Percentiles rank a stretch among this genome's conserved stretches.
Evolutionary conservation across 2,888 invertebrate genomes (phyloP).

Genomic region (Frankliniella intonsa): DNA sequence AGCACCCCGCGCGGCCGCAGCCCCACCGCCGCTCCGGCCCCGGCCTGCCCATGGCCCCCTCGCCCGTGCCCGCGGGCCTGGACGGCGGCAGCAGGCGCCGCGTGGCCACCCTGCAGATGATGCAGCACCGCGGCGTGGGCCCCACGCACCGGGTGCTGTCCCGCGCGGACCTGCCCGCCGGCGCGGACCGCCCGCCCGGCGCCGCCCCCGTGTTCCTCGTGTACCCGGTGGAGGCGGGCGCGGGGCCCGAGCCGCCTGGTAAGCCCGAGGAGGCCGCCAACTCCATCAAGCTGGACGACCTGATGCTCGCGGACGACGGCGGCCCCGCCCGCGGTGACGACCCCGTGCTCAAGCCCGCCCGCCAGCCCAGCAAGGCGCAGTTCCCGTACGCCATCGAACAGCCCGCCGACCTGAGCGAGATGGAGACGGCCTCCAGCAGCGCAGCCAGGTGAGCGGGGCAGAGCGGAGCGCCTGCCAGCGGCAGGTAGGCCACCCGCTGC

Average conservation of each 20-base stretch:
- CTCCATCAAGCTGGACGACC: conserved; percentile 8
- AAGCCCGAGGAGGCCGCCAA: conserved; percentile 46
- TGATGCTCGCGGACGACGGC: background rate
- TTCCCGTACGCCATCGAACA: conserved; percentile 17
- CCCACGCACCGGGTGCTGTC: conserved; percentile 24
- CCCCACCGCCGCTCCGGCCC: background rate
- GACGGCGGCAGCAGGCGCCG: conserved; percentile 46
- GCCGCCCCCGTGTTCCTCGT: conserved; percentile 16
- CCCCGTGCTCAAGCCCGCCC: conserved; percentile 12
- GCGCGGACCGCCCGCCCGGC: background rate
- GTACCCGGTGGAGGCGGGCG: conserved; percentile 36
- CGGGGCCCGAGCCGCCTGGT: conserved; percentile 45
- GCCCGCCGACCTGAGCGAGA: background rate
- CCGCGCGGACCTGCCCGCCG: conserved; percentile 4
- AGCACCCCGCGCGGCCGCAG: background rate
- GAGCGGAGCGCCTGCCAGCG: background rate
- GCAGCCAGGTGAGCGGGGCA: background rate
- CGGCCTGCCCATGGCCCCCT: background rate
- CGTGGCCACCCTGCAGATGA: conserved; percentile 65
- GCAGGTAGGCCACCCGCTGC: background rate
- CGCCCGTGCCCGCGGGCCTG: conserved; percentile 30
- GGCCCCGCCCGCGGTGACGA: background rate
- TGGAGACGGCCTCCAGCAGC: background rate
- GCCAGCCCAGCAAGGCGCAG: background rate
- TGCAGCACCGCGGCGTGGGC: conserved; percentile 49